Base-by-base conservation (phyloP, 1,140 invertebrate genomes). In the Camponotus floridanus region DNA sequence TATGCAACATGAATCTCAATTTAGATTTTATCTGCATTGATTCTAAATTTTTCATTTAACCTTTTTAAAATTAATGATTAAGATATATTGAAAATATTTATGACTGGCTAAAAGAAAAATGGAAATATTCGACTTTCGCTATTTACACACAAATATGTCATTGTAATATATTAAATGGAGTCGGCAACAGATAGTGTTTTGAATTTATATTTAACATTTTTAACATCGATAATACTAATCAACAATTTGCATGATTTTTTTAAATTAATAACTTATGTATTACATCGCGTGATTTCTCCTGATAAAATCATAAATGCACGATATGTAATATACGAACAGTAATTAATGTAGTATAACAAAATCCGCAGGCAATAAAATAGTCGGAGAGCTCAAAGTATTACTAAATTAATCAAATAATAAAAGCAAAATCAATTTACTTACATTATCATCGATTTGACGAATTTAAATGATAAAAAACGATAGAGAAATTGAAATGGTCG, bases 171-270 rank as follows among this genome's bases (percentile, higher is more conserved):
- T 57, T 21, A 74, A 74, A 74, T 6, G 26, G 26, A 55, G 36
- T 57, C 21, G 33, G 15, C 15, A 2, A 70, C n/a, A 57, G 57
- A 57, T 21, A 57, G 57, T n/a, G n/a, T 36, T 6, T 39, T 11
- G 15, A 48, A 51, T 48, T 70, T 33, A 45, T 57, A 57, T 11
- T 67, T 67, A 42, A 39, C 64, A 39, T 6, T 74, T 74, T 74
- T 36, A 33, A 9, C 18, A 11, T 33, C 33, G 18, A 57, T 36
- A 8, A 73, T 36, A 73, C 3, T 18, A 51, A 71, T 67, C 26
- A 13, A 4, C 26, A 13, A 73, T 73, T 42, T 26, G 33, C 51
- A 61, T 26, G 11, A 42, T 31, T 76, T n/a, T 26, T 61, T 42
- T 42, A 61, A 21, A 31, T 61, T 61, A 61, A 21, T 21, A 31